Conservation (phyloP, 2,888 invertebrate genomes). For the Caenorhabditis uteleia region DNA sequence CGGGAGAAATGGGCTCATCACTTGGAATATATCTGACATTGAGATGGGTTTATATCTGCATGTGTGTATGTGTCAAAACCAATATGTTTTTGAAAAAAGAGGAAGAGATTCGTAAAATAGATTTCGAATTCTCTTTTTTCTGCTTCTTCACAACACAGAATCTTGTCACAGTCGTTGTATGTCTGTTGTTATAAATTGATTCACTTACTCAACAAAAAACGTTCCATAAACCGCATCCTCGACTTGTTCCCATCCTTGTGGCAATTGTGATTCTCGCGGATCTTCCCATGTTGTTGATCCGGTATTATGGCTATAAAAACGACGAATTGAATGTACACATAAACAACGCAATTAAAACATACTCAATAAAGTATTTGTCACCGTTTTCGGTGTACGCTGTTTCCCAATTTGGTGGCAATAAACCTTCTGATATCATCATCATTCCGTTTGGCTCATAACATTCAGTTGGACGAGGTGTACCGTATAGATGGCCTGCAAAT, state of each 20-base stretch:
- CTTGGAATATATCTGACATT: too few relatives aligned
- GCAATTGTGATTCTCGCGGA: slow-evolving; percentile 86
- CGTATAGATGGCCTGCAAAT: slow-evolving; percentile 63
- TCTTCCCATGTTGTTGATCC: slow-evolving; percentile 98
- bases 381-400: slow-evolving; percentile 95
- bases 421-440: slow-evolving; percentile 69
- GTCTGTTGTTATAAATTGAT: too few relatives aligned
- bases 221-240: slow-evolving; percentile 96
- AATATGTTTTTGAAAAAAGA: neutral
- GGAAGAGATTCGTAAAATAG: neutral
- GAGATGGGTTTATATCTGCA: neutral
- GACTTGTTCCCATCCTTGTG: slow-evolving; percentile 98
- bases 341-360: slow-evolving; percentile 35
- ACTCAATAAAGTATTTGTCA: slow-evolving; percentile 95
- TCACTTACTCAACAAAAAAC: slow-evolving; percentile 86
- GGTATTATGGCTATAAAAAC: slow-evolving; percentile 82
- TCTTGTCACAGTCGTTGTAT: too few relatives aligned
- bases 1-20: too few relatives aligned
- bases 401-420: slow-evolving; percentile 94
- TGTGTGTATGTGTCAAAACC: neutral
- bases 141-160: too few relatives aligned
- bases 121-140: neutral
- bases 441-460: slow-evolving; percentile 44
- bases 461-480: slow-evolving; percentile 59
- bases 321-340: neutral